phyloP scores from a whole-genome alignment of 1,140 invertebrate species.

The Macrobrachium rosenbergii region DNA sequence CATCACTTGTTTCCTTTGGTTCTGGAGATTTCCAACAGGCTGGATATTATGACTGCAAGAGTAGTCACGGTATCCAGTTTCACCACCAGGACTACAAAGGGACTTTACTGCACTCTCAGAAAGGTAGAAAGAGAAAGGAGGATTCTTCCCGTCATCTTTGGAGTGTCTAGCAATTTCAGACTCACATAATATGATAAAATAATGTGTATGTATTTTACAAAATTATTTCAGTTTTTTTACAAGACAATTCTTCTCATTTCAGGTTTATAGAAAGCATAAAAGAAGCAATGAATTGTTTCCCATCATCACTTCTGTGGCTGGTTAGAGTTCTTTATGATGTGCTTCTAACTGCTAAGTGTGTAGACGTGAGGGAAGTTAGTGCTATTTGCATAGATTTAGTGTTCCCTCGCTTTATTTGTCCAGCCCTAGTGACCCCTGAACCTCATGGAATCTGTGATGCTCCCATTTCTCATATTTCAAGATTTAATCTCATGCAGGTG shows the following conservation, averaged over 20 bases:
- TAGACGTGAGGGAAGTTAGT: conserved; percentile 75
- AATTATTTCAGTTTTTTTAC: not conserved
- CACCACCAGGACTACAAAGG: no score
- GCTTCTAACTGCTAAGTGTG: conserved; percentile 70
- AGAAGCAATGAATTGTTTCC: conserved; percentile 85
- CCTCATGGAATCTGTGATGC: conserved; percentile 95
- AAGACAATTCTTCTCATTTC: not conserved
- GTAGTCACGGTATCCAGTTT: no score
- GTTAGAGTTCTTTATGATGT: conserved; percentile 74
- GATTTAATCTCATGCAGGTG: conserved; percentile 91
- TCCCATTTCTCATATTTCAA: conserved; percentile 89
- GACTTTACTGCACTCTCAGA: no score
- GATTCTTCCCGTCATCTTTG: no score
- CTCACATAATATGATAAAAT: no score
- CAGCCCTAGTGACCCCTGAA: conserved; percentile 96
- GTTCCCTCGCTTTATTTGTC: conserved; percentile 95
- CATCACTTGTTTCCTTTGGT: no score
- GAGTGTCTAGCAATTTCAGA: no score
- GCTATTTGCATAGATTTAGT: conserved; percentile 93
- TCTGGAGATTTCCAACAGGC: no score
- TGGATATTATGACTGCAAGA: no score
- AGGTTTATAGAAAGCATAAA: conserved; percentile 73
- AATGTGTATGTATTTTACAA: no score
- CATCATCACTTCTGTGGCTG: conserved; percentile 78
- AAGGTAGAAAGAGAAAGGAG: no score